Evolutionary conservation across 2,113 vertebrate species (phyloP).

Genomic region (Leuciscus idus): DNA sequence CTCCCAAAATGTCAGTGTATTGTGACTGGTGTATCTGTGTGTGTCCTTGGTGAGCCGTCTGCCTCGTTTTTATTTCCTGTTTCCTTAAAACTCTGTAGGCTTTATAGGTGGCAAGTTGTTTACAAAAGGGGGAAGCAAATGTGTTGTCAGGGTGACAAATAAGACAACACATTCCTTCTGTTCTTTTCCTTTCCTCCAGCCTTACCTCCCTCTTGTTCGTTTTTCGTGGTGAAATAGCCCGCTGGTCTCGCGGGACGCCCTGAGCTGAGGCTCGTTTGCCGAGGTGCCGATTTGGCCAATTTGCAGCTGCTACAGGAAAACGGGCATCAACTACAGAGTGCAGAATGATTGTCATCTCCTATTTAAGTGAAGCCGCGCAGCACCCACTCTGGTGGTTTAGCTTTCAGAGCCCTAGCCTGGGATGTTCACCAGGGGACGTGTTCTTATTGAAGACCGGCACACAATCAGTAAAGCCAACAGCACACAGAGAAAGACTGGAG

Average conservation of each 20-base stretch:
- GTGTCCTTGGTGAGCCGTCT: slow-evolving; percentile 14
- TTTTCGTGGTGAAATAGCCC: slow-evolving; percentile 25
- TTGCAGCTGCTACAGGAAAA: slow-evolving; percentile 27
- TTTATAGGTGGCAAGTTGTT: slow-evolving; percentile 32
- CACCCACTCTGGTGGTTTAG: slow-evolving; percentile 25
- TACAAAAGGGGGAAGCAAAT: slow-evolving; percentile 27
- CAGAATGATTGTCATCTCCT: slow-evolving; percentile 52
- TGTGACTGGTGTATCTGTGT: neutral
- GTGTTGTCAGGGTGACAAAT: slow-evolving; percentile 33
- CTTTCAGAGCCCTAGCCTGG: slow-evolving; percentile 31
- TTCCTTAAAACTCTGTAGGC: neutral
- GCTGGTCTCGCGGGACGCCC: slow-evolving; percentile 1
- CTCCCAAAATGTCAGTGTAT: neutral
- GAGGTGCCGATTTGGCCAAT: slow-evolving; percentile 43
- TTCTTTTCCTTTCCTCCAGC: slow-evolving; percentile 11
- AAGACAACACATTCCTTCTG: slow-evolving; percentile 21
- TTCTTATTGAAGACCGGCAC: slow-evolving; percentile 34
- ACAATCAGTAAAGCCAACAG: slow-evolving; percentile 39
- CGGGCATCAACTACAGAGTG: slow-evolving; percentile 34
- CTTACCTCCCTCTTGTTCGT: neutral
- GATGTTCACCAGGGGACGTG: slow-evolving; percentile 28
- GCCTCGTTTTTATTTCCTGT: neutral
- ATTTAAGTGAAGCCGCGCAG: slow-evolving; percentile 28
- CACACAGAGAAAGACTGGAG: neutral
- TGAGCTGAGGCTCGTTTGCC: slow-evolving; percentile 14